Evolutionary conservation across 2,113 vertebrate genomes (phyloP).

Genomic region (Osmerus eperlanus): DNA sequence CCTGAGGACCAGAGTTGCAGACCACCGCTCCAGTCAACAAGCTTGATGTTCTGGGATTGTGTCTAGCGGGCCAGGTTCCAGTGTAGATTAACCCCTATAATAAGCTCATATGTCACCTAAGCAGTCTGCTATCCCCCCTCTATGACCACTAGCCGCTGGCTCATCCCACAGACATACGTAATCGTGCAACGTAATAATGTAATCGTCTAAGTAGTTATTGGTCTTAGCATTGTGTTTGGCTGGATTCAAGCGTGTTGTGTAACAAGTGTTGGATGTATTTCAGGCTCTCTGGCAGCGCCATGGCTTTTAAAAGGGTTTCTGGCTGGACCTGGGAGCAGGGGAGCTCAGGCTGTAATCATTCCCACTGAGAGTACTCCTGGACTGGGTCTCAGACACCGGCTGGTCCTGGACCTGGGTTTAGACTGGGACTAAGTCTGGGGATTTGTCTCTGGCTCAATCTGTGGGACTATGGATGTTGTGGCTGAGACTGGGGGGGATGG

Average conservation of each 20-base stretch:
- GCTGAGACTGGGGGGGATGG: too few species aligned
- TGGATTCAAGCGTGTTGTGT: neutral
- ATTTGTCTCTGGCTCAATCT: too few species aligned
- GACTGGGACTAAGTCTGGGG: too few species aligned
- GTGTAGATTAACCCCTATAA: too few species aligned
- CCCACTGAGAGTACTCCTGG: constrained; percentile 3
- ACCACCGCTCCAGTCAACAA: too few species aligned
- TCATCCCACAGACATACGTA: neutral
- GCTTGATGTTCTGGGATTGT: too few species aligned
- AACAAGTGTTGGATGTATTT: neutral
- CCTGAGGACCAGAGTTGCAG: too few species aligned
- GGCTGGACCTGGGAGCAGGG: neutral
- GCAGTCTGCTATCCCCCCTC: too few species aligned
- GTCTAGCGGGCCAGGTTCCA: too few species aligned
- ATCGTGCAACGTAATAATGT: too few species aligned
- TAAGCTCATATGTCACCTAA: too few species aligned
- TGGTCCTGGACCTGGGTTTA: neutral
- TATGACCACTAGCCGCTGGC: neutral
- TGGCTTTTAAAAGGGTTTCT: constrained; percentile 39
- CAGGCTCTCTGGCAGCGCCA: neutral
- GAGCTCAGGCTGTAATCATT: constrained; percentile 14
- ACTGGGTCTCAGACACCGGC: neutral
- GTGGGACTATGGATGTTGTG: too few species aligned
- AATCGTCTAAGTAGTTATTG: neutral
- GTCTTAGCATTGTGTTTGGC: neutral